Evolutionary conservation across 2,888 invertebrate species (phyloP).

Genomic region (Enchytraeus crypticus): DNA sequence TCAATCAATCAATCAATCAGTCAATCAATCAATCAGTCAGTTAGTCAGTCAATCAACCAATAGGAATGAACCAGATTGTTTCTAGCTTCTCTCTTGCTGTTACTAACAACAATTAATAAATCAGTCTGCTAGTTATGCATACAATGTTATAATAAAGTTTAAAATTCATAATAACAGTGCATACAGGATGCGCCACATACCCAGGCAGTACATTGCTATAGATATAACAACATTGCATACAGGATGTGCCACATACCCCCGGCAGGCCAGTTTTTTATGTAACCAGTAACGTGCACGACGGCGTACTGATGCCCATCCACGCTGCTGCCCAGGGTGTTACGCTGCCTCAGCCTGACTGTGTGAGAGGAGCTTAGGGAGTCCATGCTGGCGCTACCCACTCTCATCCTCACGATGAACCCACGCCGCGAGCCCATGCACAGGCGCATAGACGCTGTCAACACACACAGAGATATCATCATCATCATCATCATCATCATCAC

Average conservation of each 20-base stretch:
- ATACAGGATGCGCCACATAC: not conserved
- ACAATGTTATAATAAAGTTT: too few species aligned
- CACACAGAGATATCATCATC: too few species aligned
- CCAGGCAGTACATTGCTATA: not conserved
- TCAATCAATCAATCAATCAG: too few species aligned
- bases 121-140: too few species aligned
- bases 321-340: conserved; percentile 85
- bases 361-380: conserved; percentile 67
- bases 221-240: conserved; percentile 56
- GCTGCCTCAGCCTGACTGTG: conserved; percentile 81
- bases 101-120: too few species aligned
- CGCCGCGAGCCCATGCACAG: conserved; percentile 96
- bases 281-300: conserved; percentile 97
- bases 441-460: conserved; percentile 73
- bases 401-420: conserved; percentile 98
- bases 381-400: conserved; percentile 67
- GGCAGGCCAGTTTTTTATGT: conserved; percentile 98
- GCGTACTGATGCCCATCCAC: conserved; percentile 89
- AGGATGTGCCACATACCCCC: conserved; percentile 56
- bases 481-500: too few species aligned
- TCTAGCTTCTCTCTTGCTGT: too few species aligned
- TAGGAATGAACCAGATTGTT: too few species aligned
- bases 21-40: too few species aligned
- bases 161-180: too few species aligned
- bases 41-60: too few species aligned